Percentiles rank a stretch among this genome's conserved stretches.
Evolutionary conservation across 2,797 vertebrate genomes (phyloP).

Genomic region (Ctenosaura bakeri): DNA sequence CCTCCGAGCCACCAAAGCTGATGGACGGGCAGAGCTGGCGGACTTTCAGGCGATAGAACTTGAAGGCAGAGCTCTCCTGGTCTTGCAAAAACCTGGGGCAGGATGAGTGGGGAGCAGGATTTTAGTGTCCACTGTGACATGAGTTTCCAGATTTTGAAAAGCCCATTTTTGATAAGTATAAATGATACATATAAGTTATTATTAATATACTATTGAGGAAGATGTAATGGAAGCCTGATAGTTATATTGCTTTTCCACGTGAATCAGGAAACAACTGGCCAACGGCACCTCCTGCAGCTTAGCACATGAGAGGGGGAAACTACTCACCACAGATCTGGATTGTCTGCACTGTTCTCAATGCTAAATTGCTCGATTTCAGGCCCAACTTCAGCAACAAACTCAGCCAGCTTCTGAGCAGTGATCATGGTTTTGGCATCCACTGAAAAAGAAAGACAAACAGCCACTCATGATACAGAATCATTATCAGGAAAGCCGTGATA

Average conservation of each 20-base stretch:
- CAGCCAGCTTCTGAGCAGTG: slow-evolving; percentile 83
- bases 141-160: too few species aligned
- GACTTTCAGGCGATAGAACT: slow-evolving; percentile 82
- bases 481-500: too few species aligned
- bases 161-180: too few species aligned
- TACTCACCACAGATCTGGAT: slow-evolving; percentile 84
- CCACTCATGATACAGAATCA: background rate
- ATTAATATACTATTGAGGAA: too few species aligned
- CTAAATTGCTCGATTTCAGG: slow-evolving; percentile 86
- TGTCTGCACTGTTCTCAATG: slow-evolving; percentile 84
- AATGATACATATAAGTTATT: too few species aligned
- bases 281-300: background rate
- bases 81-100: slow-evolving; percentile 82
- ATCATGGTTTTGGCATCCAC: slow-evolving; percentile 83
- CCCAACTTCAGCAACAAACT: slow-evolving; percentile 84
- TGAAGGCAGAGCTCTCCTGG: slow-evolving; percentile 80
- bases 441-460: slow-evolving; percentile 46
- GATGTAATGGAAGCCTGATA: too few species aligned
- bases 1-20: slow-evolving; percentile 57
- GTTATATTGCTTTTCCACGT: too few species aligned
- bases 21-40: slow-evolving; percentile 79
- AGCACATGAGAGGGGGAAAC: too few species aligned
- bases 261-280: background rate
- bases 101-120: too few species aligned
- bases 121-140: too few species aligned